Evolutionary conservation across 2,113 vertebrate genomes (phyloP).

Genomic region (Otus sunia): DNA sequence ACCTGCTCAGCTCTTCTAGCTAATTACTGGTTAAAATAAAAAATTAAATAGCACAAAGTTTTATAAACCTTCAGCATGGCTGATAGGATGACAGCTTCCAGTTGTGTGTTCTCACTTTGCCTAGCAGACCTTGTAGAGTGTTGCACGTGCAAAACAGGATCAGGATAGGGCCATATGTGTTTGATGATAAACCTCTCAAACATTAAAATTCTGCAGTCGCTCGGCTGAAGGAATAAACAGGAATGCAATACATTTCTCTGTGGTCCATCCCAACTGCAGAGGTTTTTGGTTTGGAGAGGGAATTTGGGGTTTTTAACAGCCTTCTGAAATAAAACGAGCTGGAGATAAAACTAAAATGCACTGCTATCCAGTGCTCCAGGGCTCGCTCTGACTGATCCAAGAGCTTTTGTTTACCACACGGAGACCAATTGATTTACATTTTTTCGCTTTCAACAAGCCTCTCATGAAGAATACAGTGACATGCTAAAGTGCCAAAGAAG

Average conservation of each 20-base stretch:
- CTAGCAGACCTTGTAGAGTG: not conserved
- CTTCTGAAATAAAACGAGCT: not conserved
- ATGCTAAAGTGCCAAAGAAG: not conserved
- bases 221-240: not conserved
- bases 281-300: not conserved
- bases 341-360: slow-evolving; percentile 5
- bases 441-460: slow-evolving; percentile 36
- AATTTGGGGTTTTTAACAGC: not conserved
- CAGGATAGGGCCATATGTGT: fast-evolving
- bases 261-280: not conserved
- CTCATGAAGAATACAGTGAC: slow-evolving; percentile 1
- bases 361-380: not conserved
- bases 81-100: not conserved
- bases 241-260: not conserved
- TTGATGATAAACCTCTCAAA: not conserved
- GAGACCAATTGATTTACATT: slow-evolving; percentile 67
- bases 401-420: slow-evolving; percentile 70
- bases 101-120: not conserved
- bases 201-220: not conserved
- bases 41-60: not conserved
- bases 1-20: not conserved
- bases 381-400: not conserved
- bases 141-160: not conserved
- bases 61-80: not conserved
- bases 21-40: not conserved